Conservation (phyloP, 2,797 vertebrate species). For the Acanthopagrus latus region DNA sequence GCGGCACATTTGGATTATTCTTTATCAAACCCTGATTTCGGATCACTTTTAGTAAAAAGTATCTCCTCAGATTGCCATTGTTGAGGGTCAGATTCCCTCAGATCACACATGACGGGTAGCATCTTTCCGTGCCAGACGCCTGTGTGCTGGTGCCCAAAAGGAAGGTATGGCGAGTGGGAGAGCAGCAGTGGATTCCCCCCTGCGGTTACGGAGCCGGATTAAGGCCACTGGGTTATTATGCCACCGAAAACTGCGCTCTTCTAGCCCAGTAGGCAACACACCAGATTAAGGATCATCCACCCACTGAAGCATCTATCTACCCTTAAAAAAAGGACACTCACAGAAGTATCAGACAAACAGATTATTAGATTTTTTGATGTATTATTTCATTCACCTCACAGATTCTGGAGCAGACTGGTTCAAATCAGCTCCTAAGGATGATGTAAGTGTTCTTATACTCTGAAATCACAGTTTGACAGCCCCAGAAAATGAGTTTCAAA, state of each 20-base stretch:
- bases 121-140: constrained; percentile 8
- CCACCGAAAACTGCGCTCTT: constrained; percentile 68
- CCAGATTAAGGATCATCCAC: constrained; percentile 68
- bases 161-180: constrained; percentile 35
- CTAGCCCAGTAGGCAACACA: constrained; percentile 55
- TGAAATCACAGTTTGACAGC: constrained; percentile 1
- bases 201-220: constrained; percentile 71
- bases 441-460: not conserved
- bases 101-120: constrained; percentile 7
- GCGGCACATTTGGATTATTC: constrained; percentile 7
- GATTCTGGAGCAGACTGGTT: not conserved
- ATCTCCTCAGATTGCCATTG: not conserved
- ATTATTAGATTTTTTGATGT: constrained; percentile 2
- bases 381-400: not conserved
- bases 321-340: constrained; percentile 20
- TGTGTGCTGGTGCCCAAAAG: constrained; percentile 26
- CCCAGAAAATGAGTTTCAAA: constrained; percentile 5
- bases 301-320: constrained; percentile 33
- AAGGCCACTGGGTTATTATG: constrained; percentile 83
- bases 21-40: constrained; percentile 20
- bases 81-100: not conserved
- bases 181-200: constrained; percentile 57
- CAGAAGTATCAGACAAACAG: constrained; percentile 18
- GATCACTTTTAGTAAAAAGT: constrained; percentile 2
- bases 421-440: not conserved